Conservation (phyloP, 1,140 invertebrate genomes). For the Cepaea nemoralis region DNA sequence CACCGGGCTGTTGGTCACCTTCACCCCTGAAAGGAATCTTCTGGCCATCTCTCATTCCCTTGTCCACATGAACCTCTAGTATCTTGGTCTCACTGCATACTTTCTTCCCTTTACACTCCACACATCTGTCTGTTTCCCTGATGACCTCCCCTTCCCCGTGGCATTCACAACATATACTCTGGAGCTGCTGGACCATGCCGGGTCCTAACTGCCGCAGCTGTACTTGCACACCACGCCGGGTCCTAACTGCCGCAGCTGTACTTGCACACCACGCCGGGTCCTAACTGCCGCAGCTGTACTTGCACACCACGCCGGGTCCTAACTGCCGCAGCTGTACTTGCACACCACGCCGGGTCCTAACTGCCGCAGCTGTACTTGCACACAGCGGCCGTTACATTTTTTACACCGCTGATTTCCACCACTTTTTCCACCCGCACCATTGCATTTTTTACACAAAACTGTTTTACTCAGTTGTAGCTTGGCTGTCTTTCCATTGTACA, state of each 20-base stretch:
- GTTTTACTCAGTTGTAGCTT: slow-evolving; percentile 96
- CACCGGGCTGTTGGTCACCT: slow-evolving; percentile 94
- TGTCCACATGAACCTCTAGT: slow-evolving; percentile 98
- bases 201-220: slow-evolving; percentile 93
- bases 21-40: slow-evolving; percentile 95
- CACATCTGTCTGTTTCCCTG: slow-evolving; percentile 80
- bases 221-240: slow-evolving; percentile 90
- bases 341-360: no score
- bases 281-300: no score
- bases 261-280: no score
- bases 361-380: no score
- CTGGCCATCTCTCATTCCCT: slow-evolving; percentile 96
- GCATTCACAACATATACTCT: slow-evolving; percentile 90
- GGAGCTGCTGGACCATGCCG: slow-evolving; percentile 97
- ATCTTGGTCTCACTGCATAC: slow-evolving; percentile 93
- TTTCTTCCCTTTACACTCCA: slow-evolving; percentile 92
- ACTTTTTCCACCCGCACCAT: slow-evolving; percentile 88
- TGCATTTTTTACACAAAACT: slow-evolving; percentile 97
- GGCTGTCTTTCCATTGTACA: slow-evolving; percentile 95
- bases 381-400: slow-evolving; percentile 89
- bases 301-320: no score
- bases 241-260: no score
- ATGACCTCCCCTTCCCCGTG: slow-evolving; percentile 88
- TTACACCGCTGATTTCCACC: slow-evolving; percentile 88
- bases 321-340: no score